phyloP scores from a whole-genome alignment of 1,140 invertebrate genomes.

The Drosophila gunungcola region DNA sequence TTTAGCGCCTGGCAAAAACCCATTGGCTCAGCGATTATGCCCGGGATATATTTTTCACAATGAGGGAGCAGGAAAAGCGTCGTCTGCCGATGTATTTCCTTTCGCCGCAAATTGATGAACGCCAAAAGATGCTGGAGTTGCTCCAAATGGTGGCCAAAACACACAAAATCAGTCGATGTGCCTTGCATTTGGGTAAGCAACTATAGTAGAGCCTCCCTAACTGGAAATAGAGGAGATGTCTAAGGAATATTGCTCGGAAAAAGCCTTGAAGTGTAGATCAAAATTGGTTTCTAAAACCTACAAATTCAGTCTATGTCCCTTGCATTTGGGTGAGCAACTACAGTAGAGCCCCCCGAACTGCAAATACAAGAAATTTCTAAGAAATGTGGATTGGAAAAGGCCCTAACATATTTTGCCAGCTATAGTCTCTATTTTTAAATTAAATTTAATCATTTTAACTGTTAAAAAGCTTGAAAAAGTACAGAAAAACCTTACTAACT shows the following conservation, averaged over 20 bases:
- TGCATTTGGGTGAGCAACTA: constrained; percentile 53
- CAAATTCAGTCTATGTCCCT: constrained; percentile 44
- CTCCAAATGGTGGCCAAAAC: constrained; percentile 17
- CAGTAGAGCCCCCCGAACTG: not conserved
- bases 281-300: constrained; percentile 6
- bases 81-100: constrained; percentile 39
- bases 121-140: constrained; percentile 36
- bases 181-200: constrained; percentile 56
- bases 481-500: too few species aligned
- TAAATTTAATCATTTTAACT: too few species aligned
- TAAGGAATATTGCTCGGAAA: too few species aligned
- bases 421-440: too few species aligned
- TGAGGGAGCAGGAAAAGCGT: constrained; percentile 52
- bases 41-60: constrained; percentile 54
- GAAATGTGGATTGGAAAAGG: too few species aligned
- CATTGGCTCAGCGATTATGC: constrained; percentile 64
- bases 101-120: constrained; percentile 45
- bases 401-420: too few species aligned
- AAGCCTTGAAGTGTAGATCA: too few species aligned
- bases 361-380: too few species aligned
- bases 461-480: too few species aligned
- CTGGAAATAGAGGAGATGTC: too few species aligned
- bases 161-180: constrained; percentile 41
- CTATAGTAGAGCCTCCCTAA: not conserved
- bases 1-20: constrained; percentile 47